Conservation (phyloP, 2,113 vertebrate species). For the Callorhinus ursinus region DNA sequence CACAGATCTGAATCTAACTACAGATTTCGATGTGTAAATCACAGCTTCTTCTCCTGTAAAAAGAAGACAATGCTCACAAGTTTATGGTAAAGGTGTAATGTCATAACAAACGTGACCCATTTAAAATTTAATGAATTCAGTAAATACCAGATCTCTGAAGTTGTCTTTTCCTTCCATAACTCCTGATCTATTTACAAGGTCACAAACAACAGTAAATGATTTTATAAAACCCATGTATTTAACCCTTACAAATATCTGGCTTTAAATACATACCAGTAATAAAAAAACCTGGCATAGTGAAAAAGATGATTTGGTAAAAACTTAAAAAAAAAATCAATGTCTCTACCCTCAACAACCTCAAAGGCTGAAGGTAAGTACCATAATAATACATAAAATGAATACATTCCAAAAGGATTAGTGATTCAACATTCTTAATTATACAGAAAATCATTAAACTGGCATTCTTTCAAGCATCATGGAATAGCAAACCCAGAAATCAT, state of each 20-base stretch:
- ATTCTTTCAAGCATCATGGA: background rate
- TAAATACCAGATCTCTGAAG: background rate
- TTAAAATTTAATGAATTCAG: background rate
- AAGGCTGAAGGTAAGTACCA: background rate
- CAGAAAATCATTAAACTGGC: background rate
- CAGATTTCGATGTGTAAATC: background rate
- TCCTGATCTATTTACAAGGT: background rate
- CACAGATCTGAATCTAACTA: background rate
- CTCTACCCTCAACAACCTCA: constrained; percentile 36
- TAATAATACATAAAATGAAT: background rate
- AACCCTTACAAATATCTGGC: background rate
- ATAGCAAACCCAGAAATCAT: background rate
- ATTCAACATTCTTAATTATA: background rate
- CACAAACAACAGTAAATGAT: background rate
- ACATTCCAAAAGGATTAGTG: background rate
- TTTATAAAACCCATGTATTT: background rate
- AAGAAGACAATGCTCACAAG: background rate
- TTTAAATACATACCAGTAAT: background rate
- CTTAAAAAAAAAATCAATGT: background rate
- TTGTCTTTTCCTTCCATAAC: background rate
- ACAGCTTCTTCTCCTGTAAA: background rate
- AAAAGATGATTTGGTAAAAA: background rate
- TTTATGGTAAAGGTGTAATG: background rate
- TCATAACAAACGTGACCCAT: background rate
- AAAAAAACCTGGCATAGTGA: background rate